A percentile compares a stretch with the other conserved stretches of the same genome.
phyloP scores from a whole-genome alignment of 2,888 invertebrate species.

The Oxyteleia sp. region DNA sequence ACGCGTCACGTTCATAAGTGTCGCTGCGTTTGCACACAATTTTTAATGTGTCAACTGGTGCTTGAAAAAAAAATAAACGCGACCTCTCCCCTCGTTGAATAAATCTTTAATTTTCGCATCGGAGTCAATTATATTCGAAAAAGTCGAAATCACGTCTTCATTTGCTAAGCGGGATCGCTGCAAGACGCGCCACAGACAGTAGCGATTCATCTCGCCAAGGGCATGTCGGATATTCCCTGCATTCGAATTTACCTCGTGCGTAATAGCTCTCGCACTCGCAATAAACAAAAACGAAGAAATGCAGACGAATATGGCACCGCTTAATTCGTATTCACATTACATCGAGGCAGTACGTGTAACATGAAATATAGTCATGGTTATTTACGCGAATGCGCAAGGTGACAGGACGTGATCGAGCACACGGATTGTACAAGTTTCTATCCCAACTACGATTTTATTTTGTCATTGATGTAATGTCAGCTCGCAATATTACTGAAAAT shows the following conservation, averaged over 20 bases:
- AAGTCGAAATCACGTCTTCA: constrained; percentile 71
- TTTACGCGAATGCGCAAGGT: constrained; percentile 74
- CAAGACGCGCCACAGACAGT: constrained; percentile 78
- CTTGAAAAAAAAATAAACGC: not conserved
- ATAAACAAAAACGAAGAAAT: constrained; percentile 77
- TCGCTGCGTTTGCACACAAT: not conserved
- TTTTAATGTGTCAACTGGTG: constrained; percentile 19
- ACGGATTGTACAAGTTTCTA: constrained; percentile 67
- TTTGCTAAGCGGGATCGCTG: constrained; percentile 78
- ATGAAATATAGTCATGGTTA: constrained; percentile 71
- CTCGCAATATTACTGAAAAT: not conserved
- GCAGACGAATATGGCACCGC: constrained; percentile 79
- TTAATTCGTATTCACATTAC: constrained; percentile 75
- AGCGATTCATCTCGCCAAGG: constrained; percentile 86
- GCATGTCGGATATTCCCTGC: constrained; percentile 82
- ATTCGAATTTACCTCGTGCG: constrained; percentile 84
- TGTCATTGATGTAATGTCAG: constrained; percentile 3
- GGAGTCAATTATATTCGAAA: constrained; percentile 59
- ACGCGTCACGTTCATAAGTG: constrained; percentile 14
- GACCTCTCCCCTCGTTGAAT: constrained; percentile 27
- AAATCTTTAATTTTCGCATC: constrained; percentile 52
- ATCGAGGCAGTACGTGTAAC: constrained; percentile 58
- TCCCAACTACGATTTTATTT: constrained; percentile 46
- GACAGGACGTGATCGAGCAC: constrained; percentile 75
- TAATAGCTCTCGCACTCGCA: constrained; percentile 77